phyloP scores from a whole-genome alignment of 2,113 vertebrate species.

The Tricholaema leucomelas region DNA sequence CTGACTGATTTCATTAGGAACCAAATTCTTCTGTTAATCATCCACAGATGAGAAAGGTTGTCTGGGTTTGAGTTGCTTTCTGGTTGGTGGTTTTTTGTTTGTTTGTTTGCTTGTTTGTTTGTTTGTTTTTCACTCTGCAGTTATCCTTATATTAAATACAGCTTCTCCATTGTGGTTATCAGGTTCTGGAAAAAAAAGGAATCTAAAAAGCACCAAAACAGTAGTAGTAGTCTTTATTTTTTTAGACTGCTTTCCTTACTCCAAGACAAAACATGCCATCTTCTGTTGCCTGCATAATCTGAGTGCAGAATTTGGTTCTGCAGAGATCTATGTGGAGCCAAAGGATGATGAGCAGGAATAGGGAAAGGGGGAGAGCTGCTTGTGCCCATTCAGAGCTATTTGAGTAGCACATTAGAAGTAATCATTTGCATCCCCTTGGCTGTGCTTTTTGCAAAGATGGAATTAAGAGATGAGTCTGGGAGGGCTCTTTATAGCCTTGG shows the following conservation, averaged over 20 bases:
- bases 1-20: background rate
- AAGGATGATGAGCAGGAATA: background rate
- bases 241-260: background rate
- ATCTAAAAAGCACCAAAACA: background rate
- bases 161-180: background rate
- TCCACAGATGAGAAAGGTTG: background rate
- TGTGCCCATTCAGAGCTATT: background rate
- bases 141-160: background rate
- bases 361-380: background rate
- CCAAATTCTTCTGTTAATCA: background rate
- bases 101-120: too few species aligned
- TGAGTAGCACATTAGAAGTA: background rate
- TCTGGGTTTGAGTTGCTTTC: too few species aligned
- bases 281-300: background rate
- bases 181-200: background rate
- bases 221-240: background rate
- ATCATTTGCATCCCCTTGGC: background rate
- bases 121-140: background rate
- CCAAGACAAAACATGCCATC: background rate
- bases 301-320: background rate
- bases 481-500: background rate
- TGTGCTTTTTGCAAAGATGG: background rate
- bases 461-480: background rate
- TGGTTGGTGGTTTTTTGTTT: background rate
- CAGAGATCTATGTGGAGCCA: background rate